Conservation (phyloP, 2,797 vertebrate genomes). For the Sternotherus odoratus region DNA sequence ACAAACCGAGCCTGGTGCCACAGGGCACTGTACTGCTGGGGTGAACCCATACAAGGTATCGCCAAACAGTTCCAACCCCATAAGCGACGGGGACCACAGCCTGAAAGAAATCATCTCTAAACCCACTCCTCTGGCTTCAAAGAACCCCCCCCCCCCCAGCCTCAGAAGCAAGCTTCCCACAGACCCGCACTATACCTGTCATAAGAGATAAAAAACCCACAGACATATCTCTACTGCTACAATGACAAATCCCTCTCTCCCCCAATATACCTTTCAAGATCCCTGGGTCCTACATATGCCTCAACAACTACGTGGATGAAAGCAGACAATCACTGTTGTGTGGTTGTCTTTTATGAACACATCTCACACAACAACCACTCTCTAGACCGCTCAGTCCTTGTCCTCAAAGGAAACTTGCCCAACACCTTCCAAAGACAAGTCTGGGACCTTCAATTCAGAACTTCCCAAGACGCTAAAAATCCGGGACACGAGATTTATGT, state of each 20-base stretch:
- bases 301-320: too few species aligned
- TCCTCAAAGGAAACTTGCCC: too few species aligned
- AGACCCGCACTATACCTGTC: too few species aligned
- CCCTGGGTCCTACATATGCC: not conserved
- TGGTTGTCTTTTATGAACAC: too few species aligned
- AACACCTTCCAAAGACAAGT: not conserved
- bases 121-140: not conserved
- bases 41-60: not conserved
- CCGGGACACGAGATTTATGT: not conserved
- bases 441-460: not conserved
- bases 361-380: too few species aligned
- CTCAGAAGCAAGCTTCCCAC: not conserved
- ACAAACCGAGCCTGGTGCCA: not conserved
- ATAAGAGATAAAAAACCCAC: not conserved
- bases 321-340: too few species aligned
- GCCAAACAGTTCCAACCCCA: not conserved
- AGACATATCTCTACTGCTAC: not conserved
- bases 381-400: too few species aligned
- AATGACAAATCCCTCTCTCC: not conserved
- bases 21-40: not conserved
- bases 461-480: not conserved
- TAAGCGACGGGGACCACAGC: not conserved
- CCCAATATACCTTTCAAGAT: not conserved
- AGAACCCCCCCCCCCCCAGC: not conserved
- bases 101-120: not conserved